Evolutionary conservation across 2,797 vertebrate genomes (phyloP).

Genomic region (Carduelis carduelis): DNA sequence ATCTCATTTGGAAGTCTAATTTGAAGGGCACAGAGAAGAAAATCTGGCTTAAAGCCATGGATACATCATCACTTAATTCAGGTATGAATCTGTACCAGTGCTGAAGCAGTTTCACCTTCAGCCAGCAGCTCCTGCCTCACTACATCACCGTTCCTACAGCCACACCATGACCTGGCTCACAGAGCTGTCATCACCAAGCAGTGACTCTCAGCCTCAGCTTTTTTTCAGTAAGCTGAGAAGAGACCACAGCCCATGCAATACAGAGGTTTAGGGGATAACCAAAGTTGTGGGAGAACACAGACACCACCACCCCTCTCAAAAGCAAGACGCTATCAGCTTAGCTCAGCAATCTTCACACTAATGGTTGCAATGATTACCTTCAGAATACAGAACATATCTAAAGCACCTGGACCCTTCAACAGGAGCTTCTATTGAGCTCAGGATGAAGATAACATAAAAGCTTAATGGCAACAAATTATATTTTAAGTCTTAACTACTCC

Average conservation of each 20-base stretch:
- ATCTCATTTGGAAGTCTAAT: neutral
- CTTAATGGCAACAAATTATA: conserved; percentile 50
- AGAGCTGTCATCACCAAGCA: neutral
- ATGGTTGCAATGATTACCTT: neutral
- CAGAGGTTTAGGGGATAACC: neutral
- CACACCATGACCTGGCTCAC: neutral
- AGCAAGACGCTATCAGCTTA: neutral
- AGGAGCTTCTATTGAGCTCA: neutral
- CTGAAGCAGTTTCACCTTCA: neutral
- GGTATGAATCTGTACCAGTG: fast-evolving
- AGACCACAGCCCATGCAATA: neutral
- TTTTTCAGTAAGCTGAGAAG: neutral
- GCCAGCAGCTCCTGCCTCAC: neutral
- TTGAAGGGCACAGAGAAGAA: neutral
- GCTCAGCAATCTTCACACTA: neutral
- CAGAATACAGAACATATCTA: neutral
- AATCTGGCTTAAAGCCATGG: neutral
- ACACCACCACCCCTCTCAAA: neutral
- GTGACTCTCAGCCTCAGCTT: neutral
- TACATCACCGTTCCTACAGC: fast-evolving
- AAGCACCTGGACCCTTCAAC: neutral
- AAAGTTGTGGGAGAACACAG: neutral
- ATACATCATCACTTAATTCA: neutral
- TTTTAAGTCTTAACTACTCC: conserved; percentile 45
- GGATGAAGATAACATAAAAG: conserved; percentile 27